phyloP scores from a whole-genome alignment of 1,140 invertebrate species.

The Temnothorax nylanderi region DNA sequence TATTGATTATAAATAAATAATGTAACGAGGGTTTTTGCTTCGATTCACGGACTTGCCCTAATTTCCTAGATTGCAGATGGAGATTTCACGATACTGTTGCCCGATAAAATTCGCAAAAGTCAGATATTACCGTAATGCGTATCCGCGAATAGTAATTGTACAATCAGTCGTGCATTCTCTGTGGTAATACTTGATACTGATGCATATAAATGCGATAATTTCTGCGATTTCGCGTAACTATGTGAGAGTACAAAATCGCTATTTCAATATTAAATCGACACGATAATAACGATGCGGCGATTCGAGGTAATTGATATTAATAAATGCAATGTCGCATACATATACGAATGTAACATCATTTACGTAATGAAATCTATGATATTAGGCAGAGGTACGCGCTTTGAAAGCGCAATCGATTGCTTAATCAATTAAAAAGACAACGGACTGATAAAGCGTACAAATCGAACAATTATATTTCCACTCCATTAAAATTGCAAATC shows the following conservation, averaged over 20 bases:
- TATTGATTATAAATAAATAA: conserved; percentile 30
- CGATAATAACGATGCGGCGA: conserved; percentile 29
- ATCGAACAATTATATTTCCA: conserved; percentile 34
- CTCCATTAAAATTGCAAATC: conserved; percentile 45
- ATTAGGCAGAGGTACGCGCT: not conserved
- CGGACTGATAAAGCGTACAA: not conserved
- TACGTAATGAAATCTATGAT: conserved; percentile 57
- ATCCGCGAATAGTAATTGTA: conserved; percentile 56
- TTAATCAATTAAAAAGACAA: conserved; percentile 24
- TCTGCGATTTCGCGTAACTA: conserved; percentile 45
- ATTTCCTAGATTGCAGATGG: conserved; percentile 4
- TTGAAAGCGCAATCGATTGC: not conserved
- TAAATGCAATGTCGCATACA: conserved; percentile 40
- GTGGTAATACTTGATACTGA: conserved; percentile 37
- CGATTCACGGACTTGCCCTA: not conserved
- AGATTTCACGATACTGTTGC: not conserved
- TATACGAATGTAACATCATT: conserved; percentile 53
- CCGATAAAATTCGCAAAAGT: conserved; percentile 52
- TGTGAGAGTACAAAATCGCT: conserved; percentile 47
- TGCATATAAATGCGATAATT: conserved; percentile 47
- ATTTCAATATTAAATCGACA: conserved; percentile 65
- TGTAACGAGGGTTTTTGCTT: not conserved
- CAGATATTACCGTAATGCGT: conserved; percentile 48
- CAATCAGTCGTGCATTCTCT: conserved; percentile 60
- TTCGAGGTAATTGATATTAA: conserved; percentile 43